Conservation (phyloP, 2,113 vertebrate genomes). For the Neotragus pygmaeus region DNA sequence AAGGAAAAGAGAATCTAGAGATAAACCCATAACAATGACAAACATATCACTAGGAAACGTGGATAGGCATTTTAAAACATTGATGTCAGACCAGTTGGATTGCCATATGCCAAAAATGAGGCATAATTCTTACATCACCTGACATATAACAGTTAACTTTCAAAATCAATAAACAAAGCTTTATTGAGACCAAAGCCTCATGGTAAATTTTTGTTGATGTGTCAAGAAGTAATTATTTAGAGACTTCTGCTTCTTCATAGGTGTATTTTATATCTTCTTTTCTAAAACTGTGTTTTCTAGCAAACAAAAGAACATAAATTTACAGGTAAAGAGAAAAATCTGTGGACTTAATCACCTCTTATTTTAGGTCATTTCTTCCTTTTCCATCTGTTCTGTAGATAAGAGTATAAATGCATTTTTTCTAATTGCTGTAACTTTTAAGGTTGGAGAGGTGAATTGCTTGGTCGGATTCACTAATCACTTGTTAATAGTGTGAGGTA, state of each 20-base stretch:
- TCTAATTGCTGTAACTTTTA: neutral
- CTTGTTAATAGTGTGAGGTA: neutral
- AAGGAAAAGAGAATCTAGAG: neutral
- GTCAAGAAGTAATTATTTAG: constrained; percentile 29
- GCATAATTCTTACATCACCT: neutral
- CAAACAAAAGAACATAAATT: neutral
- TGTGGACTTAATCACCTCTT: neutral
- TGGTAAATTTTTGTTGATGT: neutral
- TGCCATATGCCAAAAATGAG: neutral
- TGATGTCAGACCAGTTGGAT: neutral
- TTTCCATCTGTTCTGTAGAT: neutral
- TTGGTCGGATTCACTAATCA: neutral
- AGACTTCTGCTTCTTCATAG: neutral
- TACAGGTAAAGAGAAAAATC: neutral
- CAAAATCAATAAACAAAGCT: neutral
- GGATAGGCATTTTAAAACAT: neutral
- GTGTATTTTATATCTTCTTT: neutral
- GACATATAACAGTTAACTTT: neutral
- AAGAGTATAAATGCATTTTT: neutral
- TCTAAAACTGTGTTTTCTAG: neutral
- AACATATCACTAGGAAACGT: neutral
- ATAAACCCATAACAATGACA: neutral
- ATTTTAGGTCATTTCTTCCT: neutral
- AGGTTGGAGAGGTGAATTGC: neutral
- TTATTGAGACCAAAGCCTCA: neutral